Evolutionary conservation across 2,797 vertebrate genomes (phyloP), one percentile per base, ranked within the genome.

Genomic region (Potorous gilbertii): DNA sequence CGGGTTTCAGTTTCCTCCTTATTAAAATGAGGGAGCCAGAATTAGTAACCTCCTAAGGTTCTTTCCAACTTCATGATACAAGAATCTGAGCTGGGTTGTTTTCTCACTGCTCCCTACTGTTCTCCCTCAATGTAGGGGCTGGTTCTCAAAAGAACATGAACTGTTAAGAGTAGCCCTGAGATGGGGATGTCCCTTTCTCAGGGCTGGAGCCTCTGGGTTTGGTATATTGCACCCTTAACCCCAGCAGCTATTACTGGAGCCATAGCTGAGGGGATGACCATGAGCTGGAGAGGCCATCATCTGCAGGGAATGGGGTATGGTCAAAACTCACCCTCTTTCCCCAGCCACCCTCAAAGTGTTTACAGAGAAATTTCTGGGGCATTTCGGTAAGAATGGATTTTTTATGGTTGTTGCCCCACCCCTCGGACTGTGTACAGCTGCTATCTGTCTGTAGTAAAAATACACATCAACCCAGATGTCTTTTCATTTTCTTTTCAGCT

Each of bases 81-180:
- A 81, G 6, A 46, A 21, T n/a, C 24, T 87, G 40, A 50, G 24
- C 55, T 12, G 54, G 24, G 55, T 1, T 2, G 29, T 31, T 21
- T 14, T 31, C 40, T 50, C 54, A 28, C 4, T 34, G 0, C 1
- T 8, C 12, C 21, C 0, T 28, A 9, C 50, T 50, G 0, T 31
- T 92, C 34, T 28, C 28, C 28, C 46, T 46, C n/a, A 9, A 21
- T 40, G 31, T 27, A 46, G 54, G 74, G 74, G 24, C 74, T 81
- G 40, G 21, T 21, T 66, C 40, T 46, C n/a, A 81, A 27, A 46
- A 81, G 40, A 81, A 81, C 18, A 81, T 81, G 9, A 11, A 27
- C 2, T 55, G 16, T 50, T 57, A 16, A 27, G 3, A 12, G 1
- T 5, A 0, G 18, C 92, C 55, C 0, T 1, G 14, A 46, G 40